Base-by-base conservation (phyloP, 2,113 vertebrate species). In the Steatornis caripensis region DNA sequence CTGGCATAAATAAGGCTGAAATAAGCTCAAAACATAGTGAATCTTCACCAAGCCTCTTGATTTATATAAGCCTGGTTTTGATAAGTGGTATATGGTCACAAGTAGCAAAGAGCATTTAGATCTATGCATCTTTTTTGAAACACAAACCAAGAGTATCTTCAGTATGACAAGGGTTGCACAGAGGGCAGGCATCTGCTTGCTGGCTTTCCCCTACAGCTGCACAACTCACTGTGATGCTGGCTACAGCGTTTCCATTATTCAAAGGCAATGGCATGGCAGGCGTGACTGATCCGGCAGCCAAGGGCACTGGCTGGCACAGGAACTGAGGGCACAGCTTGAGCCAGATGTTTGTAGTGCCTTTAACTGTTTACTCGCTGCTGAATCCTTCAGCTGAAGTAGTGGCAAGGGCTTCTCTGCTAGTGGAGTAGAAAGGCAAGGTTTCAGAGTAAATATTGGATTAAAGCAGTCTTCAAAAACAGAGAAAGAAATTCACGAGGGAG, bases 211-310 rank as follows among this genome's bases (percentile, higher is more conserved):
- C 37, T 88, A n/a, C 70, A 97, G 84, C 92, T 93, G 93, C 71
- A 84, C 84, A 87, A 68, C 54, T 89, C 68, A 29, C 64, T 95
- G 89, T 69, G 88, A 82, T 81, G 46, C 76, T 81, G 69, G 80
- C 88, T 92, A 68, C 76, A 83, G 86, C 39, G 1, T 90, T 96
- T 92, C 97, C 95, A 90, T 95, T 93, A 94, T 96, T 93, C 93
- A 93, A 91, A 96, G 81, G 82, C 95, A 93, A 96, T 75, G 82
- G 96, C 94, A 96, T 80, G 72, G 87, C 85, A 91, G 87, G 89
- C 46, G 24, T 75, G 87, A 90, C 81, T 64, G 93, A 93, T 71
- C 43, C 51, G 89, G 37, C 86, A 84, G 91, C 78, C 89, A 76
- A 90, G 95, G 90, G 71, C 84, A 78, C 70, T 5, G 54, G 5